Evolutionary conservation across 2,113 vertebrate species (phyloP).

Genomic region (Caloenas nicobarica): DNA sequence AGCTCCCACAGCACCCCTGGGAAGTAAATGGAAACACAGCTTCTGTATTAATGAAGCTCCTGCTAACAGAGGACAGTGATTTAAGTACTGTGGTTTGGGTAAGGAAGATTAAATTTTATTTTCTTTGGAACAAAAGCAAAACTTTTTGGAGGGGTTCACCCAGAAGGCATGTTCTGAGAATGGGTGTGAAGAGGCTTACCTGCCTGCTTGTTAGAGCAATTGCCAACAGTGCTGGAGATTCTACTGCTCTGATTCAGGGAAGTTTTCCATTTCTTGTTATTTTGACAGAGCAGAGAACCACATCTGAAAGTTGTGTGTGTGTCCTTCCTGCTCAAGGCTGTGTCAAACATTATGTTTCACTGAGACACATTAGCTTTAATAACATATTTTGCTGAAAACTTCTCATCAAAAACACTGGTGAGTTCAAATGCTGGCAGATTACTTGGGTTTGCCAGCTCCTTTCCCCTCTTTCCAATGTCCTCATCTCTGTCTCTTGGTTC

Average conservation of each 20-base stretch:
- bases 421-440: neutral
- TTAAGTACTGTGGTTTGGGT: neutral
- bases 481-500: neutral
- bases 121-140: neutral
- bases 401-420: accelerated
- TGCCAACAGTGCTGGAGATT: neutral
- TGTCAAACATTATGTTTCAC: accelerated
- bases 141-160: neutral
- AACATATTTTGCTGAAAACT: neutral
- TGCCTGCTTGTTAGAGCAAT: neutral
- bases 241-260: neutral
- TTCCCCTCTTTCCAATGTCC: neutral
- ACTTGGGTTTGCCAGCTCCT: neutral
- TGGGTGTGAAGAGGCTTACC: neutral
- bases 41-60: neutral
- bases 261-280: neutral
- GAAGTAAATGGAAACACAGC: neutral
- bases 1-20: neutral
- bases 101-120: neutral
- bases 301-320: neutral
- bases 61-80: neutral
- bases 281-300: neutral
- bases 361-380: neutral
- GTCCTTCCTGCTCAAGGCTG: neutral
- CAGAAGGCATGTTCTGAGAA: neutral